Base-by-base conservation (phyloP, 2,888 invertebrate genomes). In the Leptopilina drosophilae region DNA sequence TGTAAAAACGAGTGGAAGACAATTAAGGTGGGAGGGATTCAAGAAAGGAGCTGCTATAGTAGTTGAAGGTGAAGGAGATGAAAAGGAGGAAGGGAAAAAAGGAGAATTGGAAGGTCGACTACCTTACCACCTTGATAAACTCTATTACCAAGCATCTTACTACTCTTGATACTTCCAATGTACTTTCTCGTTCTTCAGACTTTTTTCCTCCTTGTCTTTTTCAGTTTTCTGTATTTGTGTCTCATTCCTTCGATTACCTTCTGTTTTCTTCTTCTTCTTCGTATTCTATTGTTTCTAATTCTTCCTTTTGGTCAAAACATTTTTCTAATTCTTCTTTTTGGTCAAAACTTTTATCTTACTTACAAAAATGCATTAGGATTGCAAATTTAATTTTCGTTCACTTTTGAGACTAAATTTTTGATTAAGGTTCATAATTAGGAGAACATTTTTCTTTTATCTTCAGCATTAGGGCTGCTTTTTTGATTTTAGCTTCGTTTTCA, bases 1-100 rank as follows among this genome's bases (percentile, higher is more conserved):
- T 85, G 88, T 88, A 88, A 88, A 88, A 88, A 87, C 87, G 86
- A 85, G 87, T 86, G 86, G 86, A 86, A 86, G 89, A 88, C 88
- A 88, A 88, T 88, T 88, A 87, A 86, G 86, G 80, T 82, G 66
- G 78, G 42, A 64, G 81, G 81, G 82, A 81, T 77, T 66, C 56
- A 77, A 56, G 78, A 12, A 42, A 66, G 69, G 64, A 64, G 79
- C 76, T 67, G 8, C 20, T 59, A 15, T 59, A 9, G 33, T 9
- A 62, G 76, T 77, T 76, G 76, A 75, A 76, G 53, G 80, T 67
- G 78, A 69, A 64, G 64, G 75, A 73, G 73, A 65, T 20, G 80
- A 75, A 79, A 80, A 77, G 66, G 62, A 56, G 77, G 78, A 80
- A 53, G 76, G 73, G 69, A 64, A 77, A 81, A 79, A 73, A 78